These are phyloP conservation scores for Macrotrachela quadricornifera DNA, from an alignment of 1,140 invertebrate species.

Conservation along the genomic window DNA sequence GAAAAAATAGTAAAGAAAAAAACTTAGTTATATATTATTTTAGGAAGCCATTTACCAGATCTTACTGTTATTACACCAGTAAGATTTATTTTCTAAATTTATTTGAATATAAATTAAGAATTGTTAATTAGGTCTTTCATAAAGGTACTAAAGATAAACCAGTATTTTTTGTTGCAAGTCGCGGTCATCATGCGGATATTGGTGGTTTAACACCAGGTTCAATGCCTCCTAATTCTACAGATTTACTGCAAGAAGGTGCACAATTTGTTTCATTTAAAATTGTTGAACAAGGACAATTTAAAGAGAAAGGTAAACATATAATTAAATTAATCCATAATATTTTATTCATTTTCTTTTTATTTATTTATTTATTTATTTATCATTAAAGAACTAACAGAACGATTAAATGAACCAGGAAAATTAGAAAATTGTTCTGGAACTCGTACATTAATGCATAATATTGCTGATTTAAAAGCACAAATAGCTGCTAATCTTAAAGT, in stretches of 20 bases:
- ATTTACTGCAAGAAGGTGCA: constrained; percentile 55
- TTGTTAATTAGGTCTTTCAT: constrained; percentile 19
- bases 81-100: neutral
- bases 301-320: constrained; percentile 29
- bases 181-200: constrained; percentile 97
- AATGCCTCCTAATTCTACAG: constrained; percentile 89
- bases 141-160: constrained; percentile 32
- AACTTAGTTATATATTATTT: no score
- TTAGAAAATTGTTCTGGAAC: constrained; percentile 43
- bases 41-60: constrained; percentile 72
- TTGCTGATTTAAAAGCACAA: constrained; percentile 86
- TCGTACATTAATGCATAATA: constrained; percentile 65
- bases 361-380: neutral
- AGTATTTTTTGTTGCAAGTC: constrained; percentile 92
- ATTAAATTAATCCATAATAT: neutral
- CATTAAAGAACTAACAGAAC: constrained; percentile 49
- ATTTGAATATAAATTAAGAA: neutral
- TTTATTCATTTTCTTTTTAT: neutral
- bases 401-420: constrained; percentile 50
- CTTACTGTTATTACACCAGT: constrained; percentile 91
- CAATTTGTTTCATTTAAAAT: constrained; percentile 79
- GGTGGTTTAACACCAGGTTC: constrained; percentile 91
- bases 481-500: constrained; percentile 71
- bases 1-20: no score
- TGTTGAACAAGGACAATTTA: constrained; percentile 49